phyloP scores from a whole-genome alignment of 2,113 vertebrate genomes.

The Heloderma charlesbogerti region DNA sequence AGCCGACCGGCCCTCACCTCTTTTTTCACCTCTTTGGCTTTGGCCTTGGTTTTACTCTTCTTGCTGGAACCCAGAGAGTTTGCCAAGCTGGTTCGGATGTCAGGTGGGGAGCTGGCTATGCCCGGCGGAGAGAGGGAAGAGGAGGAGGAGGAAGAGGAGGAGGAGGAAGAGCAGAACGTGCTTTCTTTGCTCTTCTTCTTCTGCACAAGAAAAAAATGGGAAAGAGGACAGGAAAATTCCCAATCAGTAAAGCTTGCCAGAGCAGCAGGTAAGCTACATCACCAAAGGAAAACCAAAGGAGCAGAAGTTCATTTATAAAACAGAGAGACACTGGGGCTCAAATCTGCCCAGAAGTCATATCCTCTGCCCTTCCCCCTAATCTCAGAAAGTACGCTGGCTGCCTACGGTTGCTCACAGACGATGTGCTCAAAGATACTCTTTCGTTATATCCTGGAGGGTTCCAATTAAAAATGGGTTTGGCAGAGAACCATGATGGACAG shows the following conservation, averaged over 20 bases:
- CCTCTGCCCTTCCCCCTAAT: not conserved
- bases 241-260: not conserved
- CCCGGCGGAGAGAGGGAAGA: slow-evolving; percentile 78
- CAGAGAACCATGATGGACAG: no score
- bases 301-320: not conserved
- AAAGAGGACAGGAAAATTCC: not conserved
- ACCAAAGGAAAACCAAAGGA: not conserved
- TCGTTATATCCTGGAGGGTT: not conserved
- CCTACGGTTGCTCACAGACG: not conserved
- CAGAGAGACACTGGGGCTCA: not conserved
- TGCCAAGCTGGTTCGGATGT: slow-evolving; percentile 73
- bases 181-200: slow-evolving; percentile 91
- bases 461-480: no score
- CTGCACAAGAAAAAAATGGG: slow-evolving; percentile 71
- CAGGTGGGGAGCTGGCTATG: slow-evolving; percentile 79
- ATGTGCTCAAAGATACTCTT: not conserved
- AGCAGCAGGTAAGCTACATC: no score
- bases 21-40: slow-evolving; percentile 88
- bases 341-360: not conserved
- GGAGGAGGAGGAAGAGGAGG: slow-evolving; percentile 73
- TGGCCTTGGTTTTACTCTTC: slow-evolving; percentile 88
- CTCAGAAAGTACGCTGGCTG: not conserved
- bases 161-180: slow-evolving; percentile 69
- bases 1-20: slow-evolving; percentile 75
- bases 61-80: slow-evolving; percentile 78